Percentiles rank a stretch among this genome's conserved stretches.
phyloP scores from a whole-genome alignment of 2,797 vertebrate species.

The Dendrocincla fuliginosa region DNA sequence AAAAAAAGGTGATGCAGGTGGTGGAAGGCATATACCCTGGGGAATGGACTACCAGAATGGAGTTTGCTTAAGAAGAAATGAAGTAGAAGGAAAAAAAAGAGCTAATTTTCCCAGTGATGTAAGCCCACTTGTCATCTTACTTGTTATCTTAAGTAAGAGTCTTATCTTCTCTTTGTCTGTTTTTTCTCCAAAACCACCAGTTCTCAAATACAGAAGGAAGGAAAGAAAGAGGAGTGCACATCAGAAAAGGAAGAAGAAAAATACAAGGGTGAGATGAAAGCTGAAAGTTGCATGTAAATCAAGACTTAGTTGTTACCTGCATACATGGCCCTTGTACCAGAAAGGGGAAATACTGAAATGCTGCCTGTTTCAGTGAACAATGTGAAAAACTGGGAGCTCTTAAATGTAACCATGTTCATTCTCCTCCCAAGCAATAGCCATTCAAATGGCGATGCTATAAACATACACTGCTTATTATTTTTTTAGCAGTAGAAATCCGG shows the following conservation, averaged over 20 bases:
- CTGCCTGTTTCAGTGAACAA: not conserved
- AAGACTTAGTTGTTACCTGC: not conserved
- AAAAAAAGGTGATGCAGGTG: not conserved
- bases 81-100: not conserved
- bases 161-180: not conserved
- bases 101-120: not conserved
- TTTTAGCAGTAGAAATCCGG: not conserved
- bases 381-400: fast-evolving
- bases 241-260: not conserved
- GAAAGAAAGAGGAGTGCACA: not conserved
- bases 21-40: not conserved
- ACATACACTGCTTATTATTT: not conserved
- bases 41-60: not conserved
- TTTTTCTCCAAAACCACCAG: not conserved
- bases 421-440: not conserved
- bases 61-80: not conserved
- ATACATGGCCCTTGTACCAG: not conserved
- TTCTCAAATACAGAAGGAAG: not conserved
- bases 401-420: not conserved
- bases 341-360: not conserved
- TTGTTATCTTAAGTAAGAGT: not conserved
- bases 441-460: not conserved
- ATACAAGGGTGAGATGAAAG: not conserved
- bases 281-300: not conserved
- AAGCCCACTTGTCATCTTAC: not conserved